Percentiles rank a stretch among this genome's conserved stretches.
These are phyloP conservation scores for Polypedilum pembai DNA, from an alignment of 1,140 invertebrate genomes.

Conservation along the genomic window DNA sequence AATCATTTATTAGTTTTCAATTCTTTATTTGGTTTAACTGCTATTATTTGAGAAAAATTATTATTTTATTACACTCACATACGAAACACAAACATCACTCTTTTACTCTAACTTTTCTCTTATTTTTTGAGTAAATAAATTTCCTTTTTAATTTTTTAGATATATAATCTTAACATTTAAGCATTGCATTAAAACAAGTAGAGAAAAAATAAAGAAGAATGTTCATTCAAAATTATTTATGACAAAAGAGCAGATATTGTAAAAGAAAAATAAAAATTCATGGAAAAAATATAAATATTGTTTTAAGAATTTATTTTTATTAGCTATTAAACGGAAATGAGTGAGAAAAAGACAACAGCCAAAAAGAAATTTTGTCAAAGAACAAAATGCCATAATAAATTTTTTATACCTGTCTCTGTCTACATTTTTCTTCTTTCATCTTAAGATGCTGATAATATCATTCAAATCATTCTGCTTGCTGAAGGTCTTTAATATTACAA, in stretches of 20 bases:
- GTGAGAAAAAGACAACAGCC: too few relatives aligned
- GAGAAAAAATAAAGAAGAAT: neutral
- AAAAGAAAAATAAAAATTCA: constrained; percentile 1
- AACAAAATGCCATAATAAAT: too few relatives aligned
- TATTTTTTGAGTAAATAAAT: neutral
- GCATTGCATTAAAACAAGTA: neutral
- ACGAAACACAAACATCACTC: neutral
- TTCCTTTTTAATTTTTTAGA: constrained; percentile 1
- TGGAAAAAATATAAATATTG: neutral
- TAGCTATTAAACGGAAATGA: too few relatives aligned
- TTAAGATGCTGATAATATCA: too few relatives aligned
- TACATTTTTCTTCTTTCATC: too few relatives aligned
- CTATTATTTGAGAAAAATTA: constrained; percentile 8
- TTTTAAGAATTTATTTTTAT: too few relatives aligned
- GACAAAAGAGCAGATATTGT: constrained; percentile 8
- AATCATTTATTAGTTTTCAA: neutral
- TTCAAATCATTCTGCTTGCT: too few relatives aligned
- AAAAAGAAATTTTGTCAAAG: too few relatives aligned
- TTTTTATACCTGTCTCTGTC: too few relatives aligned
- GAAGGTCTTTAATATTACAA: too few relatives aligned
- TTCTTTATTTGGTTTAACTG: too few relatives aligned
- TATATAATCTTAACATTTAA: constrained; percentile 8
- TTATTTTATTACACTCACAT: neutral
- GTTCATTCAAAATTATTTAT: constrained; percentile 14
- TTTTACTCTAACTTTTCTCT: neutral